phyloP scores from a whole-genome alignment of 2,888 invertebrate genomes.

The Rhyacophila evoluta region DNA sequence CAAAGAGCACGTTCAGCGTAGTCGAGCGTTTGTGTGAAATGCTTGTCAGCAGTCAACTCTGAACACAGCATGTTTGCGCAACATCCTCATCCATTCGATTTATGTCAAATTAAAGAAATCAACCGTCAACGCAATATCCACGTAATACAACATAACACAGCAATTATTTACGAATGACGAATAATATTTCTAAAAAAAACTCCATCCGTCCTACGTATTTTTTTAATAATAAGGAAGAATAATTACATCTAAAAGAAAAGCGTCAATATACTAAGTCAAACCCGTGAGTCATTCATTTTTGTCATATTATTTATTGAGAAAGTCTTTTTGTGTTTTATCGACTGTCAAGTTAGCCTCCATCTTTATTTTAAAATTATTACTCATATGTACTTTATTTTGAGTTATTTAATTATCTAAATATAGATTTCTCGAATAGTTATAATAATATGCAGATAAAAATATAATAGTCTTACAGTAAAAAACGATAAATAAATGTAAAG shows the following conservation, averaged over 20 bases:
- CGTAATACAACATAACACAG: background rate
- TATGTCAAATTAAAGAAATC: background rate
- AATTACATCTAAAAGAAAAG: background rate
- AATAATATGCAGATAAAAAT: background rate
- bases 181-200: background rate
- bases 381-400: background rate
- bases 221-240: background rate
- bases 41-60: slow-evolving; percentile 24
- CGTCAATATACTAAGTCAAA: background rate
- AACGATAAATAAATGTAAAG: too few relatives aligned
- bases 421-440: background rate
- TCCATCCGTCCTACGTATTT: background rate
- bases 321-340: background rate
- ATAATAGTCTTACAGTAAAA: too few relatives aligned
- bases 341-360: background rate
- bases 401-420: background rate
- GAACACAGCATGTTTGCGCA: slow-evolving; percentile 22
- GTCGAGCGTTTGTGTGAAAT: slow-evolving; percentile 22
- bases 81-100: slow-evolving; percentile 5
- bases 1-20: slow-evolving; percentile 14
- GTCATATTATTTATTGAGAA: background rate
- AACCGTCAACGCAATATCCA: background rate
- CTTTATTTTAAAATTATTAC: background rate
- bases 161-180: background rate
- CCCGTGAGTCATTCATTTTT: background rate